Base-by-base conservation (phyloP, 2,113 vertebrate genomes). In the Saccopteryx leptura region DNA sequence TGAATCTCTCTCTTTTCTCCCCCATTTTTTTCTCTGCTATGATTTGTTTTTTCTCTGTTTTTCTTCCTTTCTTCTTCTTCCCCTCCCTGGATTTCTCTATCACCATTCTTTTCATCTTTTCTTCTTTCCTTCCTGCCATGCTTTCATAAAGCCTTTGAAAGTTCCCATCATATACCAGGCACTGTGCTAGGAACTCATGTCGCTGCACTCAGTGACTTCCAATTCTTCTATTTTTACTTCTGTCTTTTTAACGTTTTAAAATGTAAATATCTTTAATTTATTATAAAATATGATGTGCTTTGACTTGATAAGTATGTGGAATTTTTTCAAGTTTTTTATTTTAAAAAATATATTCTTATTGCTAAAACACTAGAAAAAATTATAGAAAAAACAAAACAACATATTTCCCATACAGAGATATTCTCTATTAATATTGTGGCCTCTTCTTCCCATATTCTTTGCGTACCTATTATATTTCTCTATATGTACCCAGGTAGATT, bases 271-370 rank as follows among this genome's bases (percentile, higher is more conserved):
- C n/a, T 19, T 93, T 85, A 90, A 50, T 79, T 84, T 89, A 48
- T 78, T 93, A 48, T 31, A 92, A 66, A 93, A 78, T n/a, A 6
- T 79, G 71, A 52, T 23, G 4, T 85, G 24, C 54, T 82, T 78
- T 93, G 13, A 61, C 93, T 93, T 68, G 13, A 88, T 4, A 88
- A 80, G 2, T 72, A 66, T 92, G 48, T 58, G 91, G 78, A 82
- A 84, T 93, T 92, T 89, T 92, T 56, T 46, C 66, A 81, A 81
- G 19, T 31, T 54, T 79, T 88, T 90, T 80, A 54, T 52, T 83
- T 83, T 68, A n/a, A 60, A 76, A 75, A 86, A 31, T 61, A 5
- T 13, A 72, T 13, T 82, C 21, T 24, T 71, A 28, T 61, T 54
- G 3, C 15, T 89, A 17, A 79, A 79, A 85, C 46, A 9, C 56